Evolutionary conservation across 1,140 invertebrate species (phyloP), one percentile per base, ranked within the genome.

Genomic region (Nasonia longicornis): DNA sequence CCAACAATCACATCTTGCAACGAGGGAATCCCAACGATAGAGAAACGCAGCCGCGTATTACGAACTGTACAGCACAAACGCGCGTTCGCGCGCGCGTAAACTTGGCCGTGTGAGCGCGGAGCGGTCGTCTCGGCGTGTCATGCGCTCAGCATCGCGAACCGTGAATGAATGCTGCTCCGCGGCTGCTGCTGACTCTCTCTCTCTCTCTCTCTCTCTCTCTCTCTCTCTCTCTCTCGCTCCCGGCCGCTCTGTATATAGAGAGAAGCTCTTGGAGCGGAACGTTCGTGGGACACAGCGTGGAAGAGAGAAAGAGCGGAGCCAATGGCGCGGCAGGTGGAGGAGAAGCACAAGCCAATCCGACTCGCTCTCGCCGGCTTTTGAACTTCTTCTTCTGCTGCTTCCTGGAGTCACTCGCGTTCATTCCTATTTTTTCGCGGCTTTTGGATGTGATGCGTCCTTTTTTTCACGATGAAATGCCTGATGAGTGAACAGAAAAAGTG

Each of bases 81-180:
- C 52, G 20, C 52, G 75, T 11, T 63, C 31, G 75, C 63, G 67
- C 76, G 64, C 52, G 38, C 64, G 75, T 42, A 31, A 38, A 38
- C 22, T 29, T 76, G 16, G 48, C 52, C 52, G 52, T 58, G 48
- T 52, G 48, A 52, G 16, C 48, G 52, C 52, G 52, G 52, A 58
- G 52, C 52, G 16, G 20, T 58, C 52, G 52, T 52, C 31, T 35
- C 48, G 48, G 4, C 64, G 63, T 35, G 14, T 58, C 70, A 29
- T 67, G 42, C 71, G 58, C 79, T 75, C 72, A 64, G 79, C 64
- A 31, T 69, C 71, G 79, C 72, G 79, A 48, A 29, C 79, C 63
- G 79, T 75, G 79, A 75, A 80, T 80, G 79, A 80, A 71, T 52
- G 78, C 52, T 35, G 45, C 67, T 2, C 35, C 35, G 31, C 35